A percentile compares a stretch with the other conserved stretches of the same genome.
Conservation (phyloP, 1,140 invertebrate species). For the Drosophila tropicalis region DNA sequence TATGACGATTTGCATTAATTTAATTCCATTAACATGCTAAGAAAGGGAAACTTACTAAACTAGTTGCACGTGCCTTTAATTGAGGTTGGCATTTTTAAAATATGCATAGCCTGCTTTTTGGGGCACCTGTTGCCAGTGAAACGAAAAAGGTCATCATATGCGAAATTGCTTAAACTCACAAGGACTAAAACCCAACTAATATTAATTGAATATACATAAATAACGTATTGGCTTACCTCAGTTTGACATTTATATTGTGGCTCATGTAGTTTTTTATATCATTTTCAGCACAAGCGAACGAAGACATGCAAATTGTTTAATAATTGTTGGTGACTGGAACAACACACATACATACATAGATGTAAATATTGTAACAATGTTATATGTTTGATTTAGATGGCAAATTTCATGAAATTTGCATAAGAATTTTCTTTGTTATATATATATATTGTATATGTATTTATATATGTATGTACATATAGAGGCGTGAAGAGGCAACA, state of each 20-base stretch:
- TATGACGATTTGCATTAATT: not conserved
- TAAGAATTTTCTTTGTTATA: constrained; percentile 22
- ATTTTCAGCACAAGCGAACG: constrained; percentile 72
- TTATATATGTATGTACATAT: constrained; percentile 2
- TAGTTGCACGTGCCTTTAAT: constrained; percentile 45
- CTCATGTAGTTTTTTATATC: constrained; percentile 79
- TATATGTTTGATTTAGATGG: constrained; percentile 19
- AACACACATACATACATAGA: constrained; percentile 8
- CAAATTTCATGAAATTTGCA: constrained; percentile 39
- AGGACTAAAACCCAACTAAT: not conserved
- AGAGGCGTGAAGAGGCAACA: constrained; percentile 36
- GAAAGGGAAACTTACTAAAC: too few species aligned
- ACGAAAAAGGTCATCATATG: constrained; percentile 62
- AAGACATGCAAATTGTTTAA: constrained; percentile 75
- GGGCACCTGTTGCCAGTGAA: constrained; percentile 66
- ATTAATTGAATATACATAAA: constrained; percentile 15
- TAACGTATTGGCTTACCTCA: constrained; percentile 62
- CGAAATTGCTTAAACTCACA: constrained; percentile 31
- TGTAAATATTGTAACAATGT: constrained; percentile 9
- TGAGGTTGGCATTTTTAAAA: constrained; percentile 14
- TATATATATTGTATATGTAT: not conserved
- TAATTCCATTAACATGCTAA: too few species aligned
- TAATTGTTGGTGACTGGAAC: constrained; percentile 26
- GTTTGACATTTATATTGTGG: constrained; percentile 78
- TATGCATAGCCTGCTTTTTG: constrained; percentile 34